Conservation (phyloP, 2,888 invertebrate species). For the Dioctria linearis region DNA sequence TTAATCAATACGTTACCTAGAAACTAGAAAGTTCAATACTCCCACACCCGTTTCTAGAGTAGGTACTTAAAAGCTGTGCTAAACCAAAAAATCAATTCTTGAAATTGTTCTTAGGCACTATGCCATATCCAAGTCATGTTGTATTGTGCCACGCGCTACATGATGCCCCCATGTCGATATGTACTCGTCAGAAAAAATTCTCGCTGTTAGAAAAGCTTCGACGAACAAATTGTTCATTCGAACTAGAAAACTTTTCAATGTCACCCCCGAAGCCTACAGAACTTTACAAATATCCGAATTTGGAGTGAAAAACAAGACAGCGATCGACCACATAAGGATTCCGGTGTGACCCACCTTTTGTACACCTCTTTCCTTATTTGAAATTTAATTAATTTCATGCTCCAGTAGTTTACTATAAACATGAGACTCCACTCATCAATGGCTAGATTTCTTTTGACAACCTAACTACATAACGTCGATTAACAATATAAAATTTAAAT, state of each 20-base stretch:
- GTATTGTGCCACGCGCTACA: background rate
- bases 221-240: background rate
- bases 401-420: constrained; percentile 20
- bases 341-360: constrained; percentile 13
- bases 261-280: background rate
- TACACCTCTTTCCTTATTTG: constrained; percentile 30
- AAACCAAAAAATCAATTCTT: constrained; percentile 19
- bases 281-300: background rate
- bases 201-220: background rate
- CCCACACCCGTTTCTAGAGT: background rate
- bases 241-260: constrained; percentile 39
- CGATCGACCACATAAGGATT: constrained; percentile 18
- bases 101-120: background rate
- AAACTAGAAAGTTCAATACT: too few species aligned
- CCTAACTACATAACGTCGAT: constrained; percentile 9
- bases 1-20: too few species aligned
- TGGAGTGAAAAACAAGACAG: constrained; percentile 5
- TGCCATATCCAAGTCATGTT: constrained; percentile 20
- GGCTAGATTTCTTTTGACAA: constrained; percentile 14
- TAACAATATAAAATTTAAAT: constrained; percentile 33
- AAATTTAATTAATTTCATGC: constrained; percentile 20
- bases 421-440: background rate
- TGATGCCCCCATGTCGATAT: background rate
- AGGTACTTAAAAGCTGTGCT: background rate
- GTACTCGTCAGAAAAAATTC: background rate